Conservation (phyloP, 2,797 vertebrate genomes). For the Diplodus puntazzo region DNA sequence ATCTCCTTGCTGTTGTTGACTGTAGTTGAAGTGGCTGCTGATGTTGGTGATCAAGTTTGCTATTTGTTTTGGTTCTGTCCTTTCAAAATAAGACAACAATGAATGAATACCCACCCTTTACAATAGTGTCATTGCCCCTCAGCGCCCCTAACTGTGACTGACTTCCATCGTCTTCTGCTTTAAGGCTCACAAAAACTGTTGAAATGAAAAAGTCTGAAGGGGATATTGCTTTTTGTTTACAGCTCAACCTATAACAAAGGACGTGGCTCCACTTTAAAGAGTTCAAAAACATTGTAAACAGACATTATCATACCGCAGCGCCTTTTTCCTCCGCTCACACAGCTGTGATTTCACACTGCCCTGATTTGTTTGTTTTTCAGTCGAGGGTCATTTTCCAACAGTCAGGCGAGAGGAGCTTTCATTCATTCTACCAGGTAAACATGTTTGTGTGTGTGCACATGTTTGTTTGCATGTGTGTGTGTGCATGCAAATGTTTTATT, state of each 20-base stretch:
- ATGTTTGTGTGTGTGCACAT: background rate
- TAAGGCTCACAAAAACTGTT: no score
- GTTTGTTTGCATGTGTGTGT: background rate
- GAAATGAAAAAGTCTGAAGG: background rate
- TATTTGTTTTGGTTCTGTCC: no score
- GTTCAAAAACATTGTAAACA: background rate
- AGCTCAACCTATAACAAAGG: background rate
- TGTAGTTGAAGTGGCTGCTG: no score
- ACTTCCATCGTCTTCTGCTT: no score
- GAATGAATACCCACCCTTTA: no score
- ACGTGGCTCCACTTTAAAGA: background rate
- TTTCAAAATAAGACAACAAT: no score
- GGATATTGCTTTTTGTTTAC: no score
- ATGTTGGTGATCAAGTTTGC: no score
- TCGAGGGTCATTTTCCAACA: conserved; percentile 98
- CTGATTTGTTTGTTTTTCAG: conserved; percentile 71
- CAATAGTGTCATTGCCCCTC: no score
- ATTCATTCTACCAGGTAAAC: conserved; percentile 97
- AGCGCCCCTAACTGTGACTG: no score
- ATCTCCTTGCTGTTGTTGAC: no score
- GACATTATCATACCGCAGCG: no score
- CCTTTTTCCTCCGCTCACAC: background rate
- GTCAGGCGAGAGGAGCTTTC: conserved; percentile 95
- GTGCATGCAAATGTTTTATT: background rate
- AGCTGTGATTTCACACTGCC: background rate